phyloP scores from a whole-genome alignment of 2,113 vertebrate species.

The Sapajus apella region DNA sequence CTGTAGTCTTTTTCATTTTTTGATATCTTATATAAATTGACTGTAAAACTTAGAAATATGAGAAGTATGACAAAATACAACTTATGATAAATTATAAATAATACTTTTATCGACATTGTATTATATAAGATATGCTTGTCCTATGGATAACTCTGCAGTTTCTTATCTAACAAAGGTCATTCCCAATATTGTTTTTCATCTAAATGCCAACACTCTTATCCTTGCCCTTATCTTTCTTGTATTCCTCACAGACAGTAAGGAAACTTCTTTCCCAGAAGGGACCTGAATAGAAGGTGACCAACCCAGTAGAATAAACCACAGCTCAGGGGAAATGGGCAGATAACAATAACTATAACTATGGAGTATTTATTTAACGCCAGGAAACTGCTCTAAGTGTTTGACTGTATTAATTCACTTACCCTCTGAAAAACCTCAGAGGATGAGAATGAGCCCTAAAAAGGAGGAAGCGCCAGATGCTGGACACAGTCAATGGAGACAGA shows the following conservation, averaged over 20 bases:
- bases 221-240: constrained; percentile 17
- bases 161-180: constrained; percentile 33
- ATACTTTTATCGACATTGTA: background rate
- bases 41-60: background rate
- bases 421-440: background rate
- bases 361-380: background rate
- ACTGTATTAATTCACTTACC: background rate
- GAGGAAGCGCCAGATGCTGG: background rate
- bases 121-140: background rate
- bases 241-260: background rate
- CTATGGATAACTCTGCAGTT: background rate
- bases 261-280: background rate
- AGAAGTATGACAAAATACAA: background rate
- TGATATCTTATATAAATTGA: background rate
- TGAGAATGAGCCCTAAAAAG: background rate
- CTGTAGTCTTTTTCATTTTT: background rate
- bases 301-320: background rate
- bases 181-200: constrained; percentile 9
- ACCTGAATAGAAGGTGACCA: background rate
- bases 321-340: background rate
- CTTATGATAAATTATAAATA: background rate
- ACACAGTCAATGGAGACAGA: background rate
- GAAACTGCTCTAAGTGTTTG: background rate
- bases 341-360: background rate
- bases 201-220: background rate